Conservation (phyloP, 2,113 vertebrate species). For the Crotalus horridus region DNA sequence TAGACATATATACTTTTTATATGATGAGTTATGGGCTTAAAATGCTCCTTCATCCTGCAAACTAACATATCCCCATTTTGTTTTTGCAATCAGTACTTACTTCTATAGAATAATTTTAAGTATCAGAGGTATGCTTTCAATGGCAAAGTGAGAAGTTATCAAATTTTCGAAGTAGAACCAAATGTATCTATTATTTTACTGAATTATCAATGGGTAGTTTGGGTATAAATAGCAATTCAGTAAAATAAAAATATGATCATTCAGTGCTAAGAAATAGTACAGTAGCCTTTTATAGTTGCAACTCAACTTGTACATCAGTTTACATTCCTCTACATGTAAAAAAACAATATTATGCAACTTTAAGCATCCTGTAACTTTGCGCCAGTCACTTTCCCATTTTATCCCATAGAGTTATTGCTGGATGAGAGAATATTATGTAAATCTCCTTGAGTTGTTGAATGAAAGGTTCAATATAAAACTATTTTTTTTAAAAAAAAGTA, state of each 20-base stretch:
- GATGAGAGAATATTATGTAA: background rate
- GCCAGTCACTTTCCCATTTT: background rate
- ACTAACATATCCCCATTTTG: background rate
- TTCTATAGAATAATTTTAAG: background rate
- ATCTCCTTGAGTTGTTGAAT: background rate
- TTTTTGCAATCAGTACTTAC: background rate
- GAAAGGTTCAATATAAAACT: background rate
- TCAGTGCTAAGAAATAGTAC: background rate
- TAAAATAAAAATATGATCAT: background rate
- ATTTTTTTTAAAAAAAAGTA: background rate
- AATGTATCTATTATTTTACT: background rate
- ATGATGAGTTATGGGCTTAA: constrained; percentile 15
- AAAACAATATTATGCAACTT: background rate
- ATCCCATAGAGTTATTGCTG: background rate
- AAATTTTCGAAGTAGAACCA: background rate
- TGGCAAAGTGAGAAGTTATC: background rate
- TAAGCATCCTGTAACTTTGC: background rate
- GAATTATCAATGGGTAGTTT: background rate
- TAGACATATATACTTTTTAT: background rate
- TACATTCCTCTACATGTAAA: background rate
- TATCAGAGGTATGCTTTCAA: background rate
- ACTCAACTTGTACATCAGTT: background rate
- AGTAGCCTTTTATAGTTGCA: background rate
- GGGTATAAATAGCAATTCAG: background rate
- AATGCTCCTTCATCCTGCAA: background rate